Evolutionary conservation across 1,140 invertebrate genomes (phyloP), one percentile per base, ranked within the genome.

Genomic region (Brachionus angularis): DNA sequence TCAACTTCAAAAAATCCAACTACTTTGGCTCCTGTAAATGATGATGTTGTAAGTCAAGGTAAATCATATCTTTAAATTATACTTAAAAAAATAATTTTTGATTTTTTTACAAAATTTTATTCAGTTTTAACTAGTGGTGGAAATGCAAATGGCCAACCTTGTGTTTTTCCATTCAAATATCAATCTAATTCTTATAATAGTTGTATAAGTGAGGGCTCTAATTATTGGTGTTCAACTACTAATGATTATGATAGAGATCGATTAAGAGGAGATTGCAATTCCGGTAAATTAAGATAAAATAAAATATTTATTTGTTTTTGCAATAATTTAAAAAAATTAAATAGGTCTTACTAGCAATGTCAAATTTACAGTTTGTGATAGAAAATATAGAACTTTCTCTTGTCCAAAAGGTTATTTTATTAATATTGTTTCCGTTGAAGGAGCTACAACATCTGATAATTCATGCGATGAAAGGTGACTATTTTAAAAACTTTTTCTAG

Each of bases 31-130:
- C 27, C 25, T 4, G 5, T 33, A 2, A 50, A 67, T 47, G 44
- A 46, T 67, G 62, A 67, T 33, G 27, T 67, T 31, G 10, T 47
- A 3, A 67, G 62, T 67, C 62, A 49, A 67, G 62, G 62, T 67
- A 46, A 67, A 29, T 42, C n/a, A n/a, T 44, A 3, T 42, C 7
- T 47, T 44, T 14, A 29, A 16, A 36, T 52, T 61, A 5, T 18
- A 8, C 12, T 21, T 5, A 10, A 3, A 42, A 58, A 23, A 23
- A 18, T 23, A 58, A 34, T 18, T 34, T 42, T 25, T 3, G 3
- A 33, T 33, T 33, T 34, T 58, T 58, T 23, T 55, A 18, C 12
- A 33, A 29, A 64, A n/a, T 47, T n/a, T n/a, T n/a, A n/a, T n/a
- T n/a, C n/a, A 67, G 62, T 67, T 18, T 14, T 47, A 27, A 67